Base-by-base conservation (phyloP, 2,888 invertebrate genomes). In the Hyposoter dolosus region DNA sequence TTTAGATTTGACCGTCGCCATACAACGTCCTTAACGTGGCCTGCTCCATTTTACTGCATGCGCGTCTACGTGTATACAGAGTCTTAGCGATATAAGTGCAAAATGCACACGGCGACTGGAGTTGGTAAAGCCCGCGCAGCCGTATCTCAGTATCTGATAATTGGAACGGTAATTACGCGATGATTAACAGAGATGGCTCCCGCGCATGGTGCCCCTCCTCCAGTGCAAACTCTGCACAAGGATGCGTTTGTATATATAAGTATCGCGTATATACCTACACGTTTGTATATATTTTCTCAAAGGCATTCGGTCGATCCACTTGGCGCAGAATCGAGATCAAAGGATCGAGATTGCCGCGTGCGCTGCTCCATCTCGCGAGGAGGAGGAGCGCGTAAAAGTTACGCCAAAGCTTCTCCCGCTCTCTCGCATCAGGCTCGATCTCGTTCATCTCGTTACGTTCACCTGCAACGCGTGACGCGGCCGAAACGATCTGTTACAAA, bases 181-280 rank as follows among this genome's bases (percentile, higher is more conserved):
- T 93, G 93, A 93, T 93, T 93, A 93, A 93, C 93, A 91, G 93
- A 92, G 93, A 93, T 93, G 92, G 93, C 93, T 93, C 92, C 93
- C 93, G 93, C 93, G 93, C 93, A 92, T 90, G 91, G 89, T 91
- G 89, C 91, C 68, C 86, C 82, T 84, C 81, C 85, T 83, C 82
- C 74, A 32, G 32, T 63, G 32, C 63, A 65, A 43, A 69, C 43
- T 56, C 6, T 32, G 35, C 23, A 60, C 75, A 35, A 47, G n/a
- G 17, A 69, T 32, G 47, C 45, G 32, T 28, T 17, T 28, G 68
- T 75, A 40, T 28, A 71, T 45, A n/a, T n/a, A 50, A 47, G 12
- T n/a, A 23, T 43, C 53, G 28, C 68, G 28, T 50, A 47, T 40
- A 45, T n/a, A n/a, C n/a, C 10, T 75, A 76, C 28, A 23, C 19